Evolutionary conservation across 2,888 invertebrate species (phyloP), one percentile per base, ranked within the genome.

Genomic region (Dascillus cervinus): DNA sequence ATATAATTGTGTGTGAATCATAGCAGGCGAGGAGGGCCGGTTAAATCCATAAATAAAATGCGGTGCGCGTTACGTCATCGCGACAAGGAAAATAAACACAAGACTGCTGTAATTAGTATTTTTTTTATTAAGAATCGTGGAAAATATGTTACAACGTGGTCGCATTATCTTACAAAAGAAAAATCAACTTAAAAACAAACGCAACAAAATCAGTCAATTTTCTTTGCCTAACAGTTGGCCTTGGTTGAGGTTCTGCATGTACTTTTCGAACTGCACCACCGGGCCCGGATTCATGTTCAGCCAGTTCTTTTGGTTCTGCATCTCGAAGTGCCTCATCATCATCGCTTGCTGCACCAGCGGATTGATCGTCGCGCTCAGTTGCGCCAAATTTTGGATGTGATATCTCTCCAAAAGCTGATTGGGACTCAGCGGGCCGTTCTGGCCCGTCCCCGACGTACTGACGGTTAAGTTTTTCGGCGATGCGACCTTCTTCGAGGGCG

Each of bases 301-400:
- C 64, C 64, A 64, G 29, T 57, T 62, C 37, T 64, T 60, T 25
- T 58, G 44, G 29, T 61, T 58, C 28, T 64, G 64, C 46, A 64
- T 46, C 41, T 64, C 64, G 38, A 65, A 48, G 11, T 62, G 61
- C 25, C 63, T 61, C 31, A 60, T 34, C 21, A 65, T 39, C 58
- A 65, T 60, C 9, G 64, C 62, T 24, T 64, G 65, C 27, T 56
- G 58, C 31, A 37, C 46, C 20, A 29, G 32, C 10, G 41, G 30
- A 14, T 26, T 29, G 25, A 48, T 31, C 6, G 46, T 47, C 4
- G 64, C 64, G 14, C 61, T 58, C 26, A 65, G 33, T 34, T 65
- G 64, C 1, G 64, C 62, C 44, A 65, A 43, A 47, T 64, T 65
- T 37, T 62, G 63, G 13, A 65, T 60, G 35, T 65, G 64, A 47